Evolutionary conservation across 1,140 invertebrate genomes (phyloP).

Genomic region (Drosophila leontia): DNA sequence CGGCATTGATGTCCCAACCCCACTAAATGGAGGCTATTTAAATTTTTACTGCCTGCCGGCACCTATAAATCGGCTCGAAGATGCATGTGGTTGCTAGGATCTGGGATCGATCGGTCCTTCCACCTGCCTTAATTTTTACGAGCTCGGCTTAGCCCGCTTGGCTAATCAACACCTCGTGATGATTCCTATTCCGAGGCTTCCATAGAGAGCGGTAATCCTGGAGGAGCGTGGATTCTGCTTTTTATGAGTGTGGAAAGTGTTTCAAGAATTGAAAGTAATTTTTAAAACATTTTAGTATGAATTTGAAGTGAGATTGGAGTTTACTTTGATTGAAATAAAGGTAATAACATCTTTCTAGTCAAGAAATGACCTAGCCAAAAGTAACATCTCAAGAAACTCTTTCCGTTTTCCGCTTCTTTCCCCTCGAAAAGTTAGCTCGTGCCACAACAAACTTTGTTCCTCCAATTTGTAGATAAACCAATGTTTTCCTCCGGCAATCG

Average conservation of each 20-base stretch:
- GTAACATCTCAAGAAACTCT: neutral
- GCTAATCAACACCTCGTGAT: constrained; percentile 48
- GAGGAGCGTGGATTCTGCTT: neutral
- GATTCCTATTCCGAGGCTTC: neutral
- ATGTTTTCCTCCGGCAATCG: neutral
- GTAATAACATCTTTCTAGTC: too few species aligned
- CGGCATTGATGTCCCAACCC: constrained; percentile 59
- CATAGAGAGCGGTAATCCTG: constrained; percentile 3
- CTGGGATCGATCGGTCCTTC: constrained; percentile 4
- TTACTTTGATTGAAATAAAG: too few species aligned
- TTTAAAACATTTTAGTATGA: neutral
- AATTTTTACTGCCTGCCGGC: constrained; percentile 74
- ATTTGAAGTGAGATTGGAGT: too few species aligned
- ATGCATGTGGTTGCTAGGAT: neutral
- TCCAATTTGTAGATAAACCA: constrained; percentile 24
- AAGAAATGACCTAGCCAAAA: neutral
- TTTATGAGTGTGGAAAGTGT: neutral
- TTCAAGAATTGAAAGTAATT: neutral
- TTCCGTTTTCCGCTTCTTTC: neutral
- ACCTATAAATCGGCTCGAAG: constrained; percentile 63
- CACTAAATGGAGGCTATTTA: constrained; percentile 80
- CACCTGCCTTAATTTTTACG: constrained; percentile 58
- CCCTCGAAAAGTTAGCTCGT: neutral
- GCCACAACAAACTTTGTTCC: neutral
- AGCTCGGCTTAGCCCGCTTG: constrained; percentile 20